Percentiles rank a stretch among this genome's conserved stretches.
These are phyloP conservation scores for Peromyscus nudipes DNA, from an alignment of 2,797 vertebrate species.

Conservation along the genomic window DNA sequence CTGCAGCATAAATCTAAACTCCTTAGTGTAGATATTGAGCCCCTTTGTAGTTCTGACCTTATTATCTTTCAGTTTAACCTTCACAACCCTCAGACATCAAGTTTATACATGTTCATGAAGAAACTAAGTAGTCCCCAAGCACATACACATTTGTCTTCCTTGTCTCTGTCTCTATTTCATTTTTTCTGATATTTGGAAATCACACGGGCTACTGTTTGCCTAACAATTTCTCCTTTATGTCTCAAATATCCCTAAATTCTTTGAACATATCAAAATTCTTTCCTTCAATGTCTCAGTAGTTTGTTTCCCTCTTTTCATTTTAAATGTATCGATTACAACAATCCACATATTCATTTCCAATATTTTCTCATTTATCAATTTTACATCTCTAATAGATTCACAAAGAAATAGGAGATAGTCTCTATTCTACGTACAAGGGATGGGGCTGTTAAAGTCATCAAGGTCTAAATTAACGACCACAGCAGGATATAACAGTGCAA, in stretches of 20 bases:
- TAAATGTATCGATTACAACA: not conserved
- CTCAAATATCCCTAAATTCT: not conserved
- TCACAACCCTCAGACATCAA: not conserved
- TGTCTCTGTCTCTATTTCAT: not conserved
- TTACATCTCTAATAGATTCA: not conserved
- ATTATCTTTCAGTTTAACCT: not conserved
- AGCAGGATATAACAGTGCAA: not conserved
- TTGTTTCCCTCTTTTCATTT: not conserved
- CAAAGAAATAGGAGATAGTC: not conserved
- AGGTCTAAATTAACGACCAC: not conserved
- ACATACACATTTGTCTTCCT: not conserved
- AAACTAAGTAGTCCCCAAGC: not conserved
- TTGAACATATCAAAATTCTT: not conserved
- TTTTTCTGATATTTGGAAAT: conserved; percentile 18
- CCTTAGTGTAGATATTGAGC: not conserved
- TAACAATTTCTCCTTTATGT: not conserved
- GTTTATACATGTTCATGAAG: not conserved
- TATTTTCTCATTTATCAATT: not conserved
- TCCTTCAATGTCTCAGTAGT: not conserved
- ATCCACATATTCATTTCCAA: not conserved
- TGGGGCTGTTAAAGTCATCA: not conserved
- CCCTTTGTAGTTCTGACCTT: not conserved
- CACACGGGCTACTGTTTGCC: not conserved
- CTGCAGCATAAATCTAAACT: not conserved
- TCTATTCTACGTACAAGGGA: not conserved